Percentiles rank a stretch among this genome's conserved stretches.
These are phyloP conservation scores for Castor canadensis DNA, from an alignment of 2,113 vertebrate species.

Conservation along the genomic window DNA sequence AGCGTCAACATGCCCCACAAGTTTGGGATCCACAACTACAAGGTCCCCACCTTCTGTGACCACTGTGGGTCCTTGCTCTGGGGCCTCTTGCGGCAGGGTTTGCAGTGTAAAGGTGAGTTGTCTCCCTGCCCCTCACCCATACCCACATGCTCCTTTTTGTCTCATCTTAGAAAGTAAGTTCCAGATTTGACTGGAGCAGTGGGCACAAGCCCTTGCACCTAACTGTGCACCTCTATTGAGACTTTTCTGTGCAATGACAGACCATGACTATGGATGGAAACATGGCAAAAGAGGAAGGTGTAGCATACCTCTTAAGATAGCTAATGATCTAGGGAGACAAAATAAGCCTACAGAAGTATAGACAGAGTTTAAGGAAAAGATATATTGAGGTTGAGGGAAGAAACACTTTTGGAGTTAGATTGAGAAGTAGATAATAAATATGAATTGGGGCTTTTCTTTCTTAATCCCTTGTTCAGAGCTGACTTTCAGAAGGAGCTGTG, in stretches of 20 bases:
- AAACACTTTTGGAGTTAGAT: neutral
- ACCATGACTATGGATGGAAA: neutral
- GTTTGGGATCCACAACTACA: constrained; percentile 99
- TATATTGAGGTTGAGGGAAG: neutral
- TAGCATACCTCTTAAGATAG: neutral
- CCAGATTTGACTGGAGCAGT: neutral
- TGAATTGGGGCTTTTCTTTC: neutral
- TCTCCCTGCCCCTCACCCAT: rapidly evolving
- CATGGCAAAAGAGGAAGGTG: rapidly evolving
- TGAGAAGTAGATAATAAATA: neutral
- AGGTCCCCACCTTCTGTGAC: constrained; percentile 99
- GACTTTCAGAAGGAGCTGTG: neutral
- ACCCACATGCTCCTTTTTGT: rapidly evolving
- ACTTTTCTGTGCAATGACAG: rapidly evolving
- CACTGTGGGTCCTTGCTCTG: constrained; percentile 99
- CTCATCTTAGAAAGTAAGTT: neutral
- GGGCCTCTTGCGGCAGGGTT: constrained; percentile 97
- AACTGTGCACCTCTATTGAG: neutral
- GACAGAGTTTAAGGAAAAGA: neutral
- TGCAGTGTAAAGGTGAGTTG: constrained; percentile 97
- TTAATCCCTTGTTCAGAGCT: neutral
- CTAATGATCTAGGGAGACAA: neutral
- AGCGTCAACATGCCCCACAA: constrained; percentile 99
- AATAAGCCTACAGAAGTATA: neutral
- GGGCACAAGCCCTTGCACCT: neutral